Evolutionary conservation across 2,797 vertebrate species (phyloP).

Genomic region (Lerista edwardsae): DNA sequence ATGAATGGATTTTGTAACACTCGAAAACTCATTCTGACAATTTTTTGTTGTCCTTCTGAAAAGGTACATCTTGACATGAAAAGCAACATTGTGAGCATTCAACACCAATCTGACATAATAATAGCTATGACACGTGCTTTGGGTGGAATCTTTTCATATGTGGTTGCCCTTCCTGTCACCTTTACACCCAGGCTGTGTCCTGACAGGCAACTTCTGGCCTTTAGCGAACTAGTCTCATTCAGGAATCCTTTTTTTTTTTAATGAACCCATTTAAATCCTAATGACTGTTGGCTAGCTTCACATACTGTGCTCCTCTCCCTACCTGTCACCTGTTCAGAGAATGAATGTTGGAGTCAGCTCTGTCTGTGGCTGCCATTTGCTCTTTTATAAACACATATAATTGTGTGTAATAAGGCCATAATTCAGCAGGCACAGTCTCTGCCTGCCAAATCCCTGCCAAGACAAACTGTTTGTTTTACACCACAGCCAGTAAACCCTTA

Average conservation of each 20-base stretch:
- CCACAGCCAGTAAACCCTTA: constrained; percentile 3
- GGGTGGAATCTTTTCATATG: neutral
- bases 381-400: constrained; percentile 32
- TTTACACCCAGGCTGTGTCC: neutral
- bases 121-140: neutral
- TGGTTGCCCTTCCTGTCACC: neutral
- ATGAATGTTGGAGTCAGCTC: neutral
- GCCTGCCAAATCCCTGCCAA: constrained; percentile 31
- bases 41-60: neutral
- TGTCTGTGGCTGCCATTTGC: neutral
- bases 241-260: constrained; percentile 1
- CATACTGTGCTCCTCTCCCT: neutral
- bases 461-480: constrained; percentile 23
- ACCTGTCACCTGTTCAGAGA: constrained; percentile 12
- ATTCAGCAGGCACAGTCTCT: constrained; percentile 21
- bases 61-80: neutral
- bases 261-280: constrained; percentile 29
- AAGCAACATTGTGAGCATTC: neutral
- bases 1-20: neutral
- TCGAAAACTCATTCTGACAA: neutral
- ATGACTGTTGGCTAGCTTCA: constrained; percentile 5
- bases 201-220: neutral
- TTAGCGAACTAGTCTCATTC: constrained; percentile 16
- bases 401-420: constrained; percentile 28
- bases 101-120: neutral